phyloP scores from a whole-genome alignment of 2,113 vertebrate species.

The Orcinus orca region DNA sequence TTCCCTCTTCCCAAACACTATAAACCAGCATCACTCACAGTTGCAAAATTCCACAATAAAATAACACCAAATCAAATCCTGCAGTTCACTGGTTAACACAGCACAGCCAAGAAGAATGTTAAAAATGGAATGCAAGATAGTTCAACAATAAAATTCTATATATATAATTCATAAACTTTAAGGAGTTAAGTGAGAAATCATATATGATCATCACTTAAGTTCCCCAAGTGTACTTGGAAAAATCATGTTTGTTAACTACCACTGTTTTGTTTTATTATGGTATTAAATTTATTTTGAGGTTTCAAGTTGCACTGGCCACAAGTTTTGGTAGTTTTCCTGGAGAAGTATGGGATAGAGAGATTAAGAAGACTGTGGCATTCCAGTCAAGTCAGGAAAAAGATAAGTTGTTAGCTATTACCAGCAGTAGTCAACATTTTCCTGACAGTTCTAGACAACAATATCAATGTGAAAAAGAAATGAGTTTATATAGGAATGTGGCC shows the following conservation, averaged over 20 bases:
- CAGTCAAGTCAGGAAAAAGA: background rate
- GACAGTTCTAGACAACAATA: background rate
- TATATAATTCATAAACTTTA: background rate
- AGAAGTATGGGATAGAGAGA: background rate
- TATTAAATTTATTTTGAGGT: background rate
- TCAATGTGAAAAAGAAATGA: background rate
- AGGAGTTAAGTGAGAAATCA: background rate
- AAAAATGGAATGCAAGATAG: background rate
- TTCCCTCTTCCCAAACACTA: background rate
- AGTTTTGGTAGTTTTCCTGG: background rate
- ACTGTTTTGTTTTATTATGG: background rate
- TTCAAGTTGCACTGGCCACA: background rate
- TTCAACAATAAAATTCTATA: background rate
- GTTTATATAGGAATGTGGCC: background rate
- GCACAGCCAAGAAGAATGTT: background rate
- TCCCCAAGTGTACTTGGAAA: background rate
- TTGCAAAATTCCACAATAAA: background rate
- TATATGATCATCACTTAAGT: background rate
- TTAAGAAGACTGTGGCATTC: background rate
- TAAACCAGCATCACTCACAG: background rate
- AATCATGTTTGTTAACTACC: background rate
- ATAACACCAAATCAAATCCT: background rate
- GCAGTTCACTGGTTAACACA: background rate
- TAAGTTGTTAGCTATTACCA: background rate
- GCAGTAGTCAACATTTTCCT: background rate